Evolutionary conservation across 2,888 invertebrate genomes (phyloP).

Genomic region (Dione juno): DNA sequence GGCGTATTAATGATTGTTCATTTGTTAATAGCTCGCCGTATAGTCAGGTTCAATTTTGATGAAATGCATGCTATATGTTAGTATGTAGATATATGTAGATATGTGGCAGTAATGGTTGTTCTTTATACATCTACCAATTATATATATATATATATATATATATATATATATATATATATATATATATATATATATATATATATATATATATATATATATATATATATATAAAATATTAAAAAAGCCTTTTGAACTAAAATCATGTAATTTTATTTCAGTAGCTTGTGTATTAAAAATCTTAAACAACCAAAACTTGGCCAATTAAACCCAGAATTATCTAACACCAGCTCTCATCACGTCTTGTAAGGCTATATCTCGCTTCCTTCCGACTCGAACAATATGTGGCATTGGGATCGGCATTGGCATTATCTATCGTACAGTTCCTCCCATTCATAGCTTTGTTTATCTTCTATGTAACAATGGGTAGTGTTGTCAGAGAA

Average conservation of each 20-base stretch:
- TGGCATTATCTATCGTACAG: constrained; percentile 76
- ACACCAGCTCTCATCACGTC: constrained; percentile 45
- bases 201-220: too few species aligned
- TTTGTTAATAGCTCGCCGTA: constrained; percentile 49
- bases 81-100: not conserved
- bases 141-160: too few species aligned
- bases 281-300: too few species aligned
- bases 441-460: constrained; percentile 75
- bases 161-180: too few species aligned
- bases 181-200: too few species aligned
- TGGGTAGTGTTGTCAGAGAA: constrained; percentile 51
- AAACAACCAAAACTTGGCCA: not conserved
- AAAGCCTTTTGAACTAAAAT: too few species aligned
- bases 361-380: constrained; percentile 60
- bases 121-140: too few species aligned
- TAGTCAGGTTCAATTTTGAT: constrained; percentile 2
- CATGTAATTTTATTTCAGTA: too few species aligned
- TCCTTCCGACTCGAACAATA: constrained; percentile 79
- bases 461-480: constrained; percentile 47
- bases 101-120: constrained; percentile 6
- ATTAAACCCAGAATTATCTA: constrained; percentile 7
- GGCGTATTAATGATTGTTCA: constrained; percentile 49
- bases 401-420: constrained; percentile 80
- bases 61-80: not conserved
- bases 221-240: too few species aligned